Percentiles rank a stretch among this genome's conserved stretches.
These are phyloP conservation scores for Mastigias papua DNA, from an alignment of 30 jellyfish, hydroid and myxozoan species.

Conservation along the genomic window DNA sequence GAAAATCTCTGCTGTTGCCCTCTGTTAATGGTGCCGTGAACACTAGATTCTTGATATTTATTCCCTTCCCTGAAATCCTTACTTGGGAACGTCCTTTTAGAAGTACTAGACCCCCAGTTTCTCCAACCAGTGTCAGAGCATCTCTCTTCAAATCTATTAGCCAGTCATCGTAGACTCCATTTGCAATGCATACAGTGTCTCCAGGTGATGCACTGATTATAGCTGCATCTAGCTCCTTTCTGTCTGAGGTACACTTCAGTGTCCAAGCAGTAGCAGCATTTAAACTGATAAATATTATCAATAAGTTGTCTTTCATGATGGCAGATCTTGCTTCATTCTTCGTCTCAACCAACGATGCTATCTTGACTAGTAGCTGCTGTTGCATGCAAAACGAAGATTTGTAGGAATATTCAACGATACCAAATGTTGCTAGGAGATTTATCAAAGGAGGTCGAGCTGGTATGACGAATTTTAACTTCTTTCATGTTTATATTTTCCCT, in stretches of 20 bases:
- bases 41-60: background rate
- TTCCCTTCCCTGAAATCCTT: conserved; percentile 1
- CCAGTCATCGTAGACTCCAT: conserved; percentile 30
- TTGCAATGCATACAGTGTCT: conserved; percentile 28
- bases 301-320: background rate
- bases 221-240: background rate
- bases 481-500: too few relatives aligned
- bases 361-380: too few relatives aligned
- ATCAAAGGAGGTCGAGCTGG: too few relatives aligned
- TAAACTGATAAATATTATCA: background rate
- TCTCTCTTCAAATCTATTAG: background rate
- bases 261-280: background rate
- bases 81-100: conserved; percentile 32
- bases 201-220: background rate
- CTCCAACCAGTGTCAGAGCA: conserved; percentile 1
- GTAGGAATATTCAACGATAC: too few relatives aligned
- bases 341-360: background rate
- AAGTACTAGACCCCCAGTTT: conserved; percentile 20
- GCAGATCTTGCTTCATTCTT: background rate
- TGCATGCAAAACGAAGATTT: too few relatives aligned
- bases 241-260: background rate
- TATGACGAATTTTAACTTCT: too few relatives aligned
- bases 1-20: conserved; percentile 4
- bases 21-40: conserved; percentile 38
- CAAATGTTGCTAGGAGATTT: too few relatives aligned